Conservation (phyloP, 2,797 vertebrate genomes). For the Crocidura indochinensis region DNA sequence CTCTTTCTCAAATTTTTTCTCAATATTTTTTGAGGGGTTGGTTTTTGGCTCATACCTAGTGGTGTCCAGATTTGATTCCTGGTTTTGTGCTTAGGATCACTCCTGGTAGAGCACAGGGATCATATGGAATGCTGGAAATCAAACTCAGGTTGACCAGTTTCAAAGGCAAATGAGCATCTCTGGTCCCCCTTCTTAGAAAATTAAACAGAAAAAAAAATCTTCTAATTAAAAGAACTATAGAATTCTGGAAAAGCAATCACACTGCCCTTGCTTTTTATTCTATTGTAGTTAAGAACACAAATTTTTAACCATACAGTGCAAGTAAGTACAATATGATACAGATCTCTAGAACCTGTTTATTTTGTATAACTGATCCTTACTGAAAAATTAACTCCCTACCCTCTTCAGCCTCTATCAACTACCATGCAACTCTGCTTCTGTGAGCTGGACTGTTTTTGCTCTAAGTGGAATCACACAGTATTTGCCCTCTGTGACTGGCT, state of each 20-base stretch:
- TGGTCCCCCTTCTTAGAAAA: constrained; percentile 9
- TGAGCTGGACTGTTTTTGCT: constrained; percentile 29
- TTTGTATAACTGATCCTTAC: neutral
- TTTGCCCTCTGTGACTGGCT: constrained; percentile 31
- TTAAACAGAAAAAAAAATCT: constrained; percentile 18
- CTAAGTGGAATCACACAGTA: constrained; percentile 12
- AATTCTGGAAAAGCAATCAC: constrained; percentile 59
- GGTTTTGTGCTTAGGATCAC: no score
- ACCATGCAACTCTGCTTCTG: constrained; percentile 8
- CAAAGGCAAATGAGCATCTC: no score
- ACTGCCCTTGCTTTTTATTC: constrained; percentile 3
- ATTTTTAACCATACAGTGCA: neutral
- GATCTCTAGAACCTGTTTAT: constrained; percentile 25
- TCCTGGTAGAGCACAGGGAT: no score
- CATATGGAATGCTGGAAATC: no score
- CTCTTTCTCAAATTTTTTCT: neutral
- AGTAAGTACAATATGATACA: neutral
- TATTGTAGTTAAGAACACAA: constrained; percentile 52
- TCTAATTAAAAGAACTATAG: constrained; percentile 54
- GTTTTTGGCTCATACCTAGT: no score
- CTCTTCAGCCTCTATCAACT: neutral
- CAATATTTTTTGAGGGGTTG: no score
- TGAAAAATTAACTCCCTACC: neutral
- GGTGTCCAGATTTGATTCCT: no score
- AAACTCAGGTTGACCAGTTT: no score